Evolutionary conservation across 2,888 invertebrate genomes (phyloP), one percentile per base, ranked within the genome.

Genomic region (Drosophila borborema): DNA sequence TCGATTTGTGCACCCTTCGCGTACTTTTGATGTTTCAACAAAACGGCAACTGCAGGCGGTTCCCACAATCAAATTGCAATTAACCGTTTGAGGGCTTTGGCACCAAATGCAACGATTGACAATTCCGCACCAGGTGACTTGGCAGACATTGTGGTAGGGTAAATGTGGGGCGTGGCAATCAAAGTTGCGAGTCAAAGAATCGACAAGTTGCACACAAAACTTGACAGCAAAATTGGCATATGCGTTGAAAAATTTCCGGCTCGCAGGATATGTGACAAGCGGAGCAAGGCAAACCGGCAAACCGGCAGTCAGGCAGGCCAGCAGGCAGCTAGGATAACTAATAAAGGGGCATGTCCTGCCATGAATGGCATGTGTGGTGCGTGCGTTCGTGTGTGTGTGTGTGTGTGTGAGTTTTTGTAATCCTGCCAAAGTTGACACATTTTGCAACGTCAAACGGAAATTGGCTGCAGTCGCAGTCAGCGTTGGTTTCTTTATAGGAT

Each of bases 171-270:
- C 40, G 41, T 12, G 31, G 45, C 66, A 80, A 56, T 78, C 43
- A 55, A 61, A 71, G 66, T 64, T 66, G 38, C 64, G 31, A 70
- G 23, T 61, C 80, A 77, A 77, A 77, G 66, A 80, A 70, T 75
- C 59, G 80, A 70, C 70, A 77, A 65, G 58, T 79, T 79, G 66
- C 53, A 74, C 49, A 74, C 67, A 54, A 69, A 77, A 82, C 64
- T 74, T 82, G 89, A 80, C 89, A 80, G 75, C 75, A 75, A 84
- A 84, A 84, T 84, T 84, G 89, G 81, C 86, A 84, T 86, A 88
- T 86, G 83, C 83, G 86, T 85, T 88, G 83, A 86, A 86, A 84
- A 82, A 86, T 86, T 74, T 80, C 77, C 82, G 77, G 71, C 54
- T 77, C 66, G 64, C 70, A 56, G 67, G 60, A 59, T 64, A 62